Evolutionary conservation across 2,797 vertebrate genomes (phyloP), one percentile per base, ranked within the genome.

Genomic region (Falco rusticolus): DNA sequence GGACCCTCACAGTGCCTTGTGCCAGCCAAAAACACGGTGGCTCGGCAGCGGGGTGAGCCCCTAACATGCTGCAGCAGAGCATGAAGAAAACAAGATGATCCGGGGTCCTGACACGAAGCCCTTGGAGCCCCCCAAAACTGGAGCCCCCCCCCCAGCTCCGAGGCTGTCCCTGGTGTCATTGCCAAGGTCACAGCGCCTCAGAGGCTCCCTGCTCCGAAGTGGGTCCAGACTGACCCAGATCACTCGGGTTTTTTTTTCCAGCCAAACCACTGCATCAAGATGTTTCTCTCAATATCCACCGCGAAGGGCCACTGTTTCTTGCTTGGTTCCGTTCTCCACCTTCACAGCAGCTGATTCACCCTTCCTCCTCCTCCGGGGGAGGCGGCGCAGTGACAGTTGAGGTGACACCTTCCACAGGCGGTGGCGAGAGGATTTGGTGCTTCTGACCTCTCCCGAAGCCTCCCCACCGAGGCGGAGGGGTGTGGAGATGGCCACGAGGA

Each of bases 401-500:
- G 60, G 28, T 22, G 43, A 12, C 41, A 22, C 11, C 69, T 28
- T 28, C 34, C 24, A 2, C 43, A 16, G 41, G 13, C 18, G 1
- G 53, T 12, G 24, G 11, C 3, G 2, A 37, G 33, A 71, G 68
- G 39, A 71, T 31, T 48, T 13, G 21, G 57, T 2, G 11, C 13
- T 20, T 83, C 21, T 71, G 48, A 83, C 45, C 57, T 21, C 60
- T 22, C 60, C 60, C 13, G 50, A 39, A 47, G 16, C 47, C 26
- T 26, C 39, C 59, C 28, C 41, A 5, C 11, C 1, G 9, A 26
- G 21, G 39, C 1, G 14, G 11, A 20, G 48, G 17, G 21, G 31
- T 2, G 11, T 5, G 1, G 21, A 33, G 26, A 48, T 3, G 21
- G 45, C 3, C 1, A 41, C 2, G 5, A 34, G 47, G 16, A 37